Conservation (phyloP, 2,888 invertebrate species). For the Lithophane socia region DNA sequence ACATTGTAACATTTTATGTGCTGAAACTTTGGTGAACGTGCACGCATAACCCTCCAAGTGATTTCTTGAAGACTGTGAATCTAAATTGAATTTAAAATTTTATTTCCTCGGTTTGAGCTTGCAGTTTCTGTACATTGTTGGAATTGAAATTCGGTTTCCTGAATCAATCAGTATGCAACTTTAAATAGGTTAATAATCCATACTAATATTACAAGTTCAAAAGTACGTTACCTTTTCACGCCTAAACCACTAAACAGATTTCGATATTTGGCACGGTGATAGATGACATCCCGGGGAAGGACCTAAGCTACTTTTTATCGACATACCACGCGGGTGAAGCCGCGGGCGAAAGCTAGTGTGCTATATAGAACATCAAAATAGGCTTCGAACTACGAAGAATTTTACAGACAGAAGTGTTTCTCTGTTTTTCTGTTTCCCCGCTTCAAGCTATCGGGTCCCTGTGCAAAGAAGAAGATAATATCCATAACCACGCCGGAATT, state of each 20-base stretch:
- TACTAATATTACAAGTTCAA: no score
- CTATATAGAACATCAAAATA: background rate
- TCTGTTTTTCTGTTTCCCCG: background rate
- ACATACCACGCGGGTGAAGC: no score
- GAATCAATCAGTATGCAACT: conserved; percentile 16
- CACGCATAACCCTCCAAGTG: conserved; percentile 17
- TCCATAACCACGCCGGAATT: no score
- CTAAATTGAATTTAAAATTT: conserved; percentile 47
- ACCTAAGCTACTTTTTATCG: no score
- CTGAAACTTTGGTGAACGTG: conserved; percentile 39
- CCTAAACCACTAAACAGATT: no score
- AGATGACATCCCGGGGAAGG: no score
- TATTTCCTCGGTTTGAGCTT: conserved; percentile 16
- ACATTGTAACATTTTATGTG: conserved; percentile 53
- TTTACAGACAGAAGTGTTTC: no score
- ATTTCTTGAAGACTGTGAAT: conserved; percentile 45
- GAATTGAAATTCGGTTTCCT: conserved; percentile 17
- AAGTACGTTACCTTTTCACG: no score
- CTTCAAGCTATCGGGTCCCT: background rate
- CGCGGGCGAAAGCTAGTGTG: background rate
- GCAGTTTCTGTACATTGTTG: conserved; percentile 34
- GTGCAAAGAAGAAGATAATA: background rate
- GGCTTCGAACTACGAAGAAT: background rate
- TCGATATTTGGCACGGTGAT: no score
- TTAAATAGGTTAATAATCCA: background rate